Conservation (phyloP, 1,140 invertebrate genomes). For the Danaus plexippus region DNA sequence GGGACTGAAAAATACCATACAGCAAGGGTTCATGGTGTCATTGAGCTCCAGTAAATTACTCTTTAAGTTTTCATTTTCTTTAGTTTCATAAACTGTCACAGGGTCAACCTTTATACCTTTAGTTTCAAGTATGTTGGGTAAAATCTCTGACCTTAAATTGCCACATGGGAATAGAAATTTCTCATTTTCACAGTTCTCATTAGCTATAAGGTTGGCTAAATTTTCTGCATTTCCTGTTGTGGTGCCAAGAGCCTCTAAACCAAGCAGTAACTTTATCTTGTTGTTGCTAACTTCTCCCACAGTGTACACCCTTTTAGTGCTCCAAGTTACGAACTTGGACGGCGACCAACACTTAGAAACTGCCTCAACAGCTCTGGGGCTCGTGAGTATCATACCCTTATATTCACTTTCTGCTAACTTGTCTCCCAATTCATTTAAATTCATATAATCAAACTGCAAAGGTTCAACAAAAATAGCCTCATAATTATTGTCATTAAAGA, state of each 20-base stretch:
- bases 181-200: conserved; percentile 44
- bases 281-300: conserved; percentile 69
- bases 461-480: conserved; percentile 71
- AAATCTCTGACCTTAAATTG: conserved; percentile 66
- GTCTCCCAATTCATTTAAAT: conserved; percentile 47
- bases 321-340: conserved; percentile 65
- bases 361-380: conserved; percentile 70
- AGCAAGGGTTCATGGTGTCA: conserved; percentile 49
- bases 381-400: conserved; percentile 71
- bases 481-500: conserved; percentile 59
- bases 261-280: conserved; percentile 56
- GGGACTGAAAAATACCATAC: conserved; percentile 72
- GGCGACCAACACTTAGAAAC: conserved; percentile 58
- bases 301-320: conserved; percentile 66
- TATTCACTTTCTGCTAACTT: conserved; percentile 62
- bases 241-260: conserved; percentile 66
- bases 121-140: conserved; percentile 56
- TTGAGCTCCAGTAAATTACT: conserved; percentile 52
- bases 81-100: conserved; percentile 72
- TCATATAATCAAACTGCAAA: conserved; percentile 66
- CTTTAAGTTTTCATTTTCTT: conserved; percentile 65
- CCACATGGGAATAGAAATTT: conserved; percentile 72
- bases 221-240: conserved; percentile 70
- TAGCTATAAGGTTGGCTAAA: conserved; percentile 61
- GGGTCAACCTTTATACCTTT: conserved; percentile 61